Base-by-base conservation (phyloP, 2,797 vertebrate genomes). In the Crenuchus spilurus region DNA sequence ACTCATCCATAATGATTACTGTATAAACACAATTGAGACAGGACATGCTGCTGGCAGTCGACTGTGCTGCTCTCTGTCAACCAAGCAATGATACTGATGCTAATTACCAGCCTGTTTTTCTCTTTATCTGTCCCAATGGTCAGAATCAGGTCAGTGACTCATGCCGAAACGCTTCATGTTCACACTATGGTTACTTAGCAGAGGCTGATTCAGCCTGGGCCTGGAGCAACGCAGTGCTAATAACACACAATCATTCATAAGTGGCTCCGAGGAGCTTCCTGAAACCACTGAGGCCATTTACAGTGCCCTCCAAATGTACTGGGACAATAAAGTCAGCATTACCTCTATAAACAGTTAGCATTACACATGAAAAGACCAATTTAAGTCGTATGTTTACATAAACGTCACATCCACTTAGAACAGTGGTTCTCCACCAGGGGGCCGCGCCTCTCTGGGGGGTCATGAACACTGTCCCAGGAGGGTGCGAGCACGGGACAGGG, bases 1-100 rank as follows among this genome's bases (percentile, higher is more conserved):
- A 18, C 49, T 72, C 61, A 72, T 26, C 33, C 33, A 6, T 55
- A 72, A 72, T 33, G 60, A 72, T 54, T 24, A 41, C 24, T 42
- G 48, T 48, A 72, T 52, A 20, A 64, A 64, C 35, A 35, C 70
- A 22, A 41, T 14, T 39, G 44, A 68, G 37, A 41, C 22, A n/a
- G 58, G 48, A 55, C 35, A 3, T 54, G 48, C 1, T 33, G 11
- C 33, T 37, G 20, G 55, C 33, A 20, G 30, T 35, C 1, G n/a
- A 14, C 42, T 22, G n/a, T 11, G 31, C 35, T 48, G 24, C 48
- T 61, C 57, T 42, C 24, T 16, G 58, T 41, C 22, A 31, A 35
- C 33, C 1, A 13, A 11, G 58, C 35, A 0, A 11, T 31, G 37
- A 54, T 31, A 30, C 69, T 20, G 54, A 60, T 8, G 70, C 26